Evolutionary conservation across 2,797 vertebrate species (phyloP).

Genomic region (Yasuhikotakia modesta): DNA sequence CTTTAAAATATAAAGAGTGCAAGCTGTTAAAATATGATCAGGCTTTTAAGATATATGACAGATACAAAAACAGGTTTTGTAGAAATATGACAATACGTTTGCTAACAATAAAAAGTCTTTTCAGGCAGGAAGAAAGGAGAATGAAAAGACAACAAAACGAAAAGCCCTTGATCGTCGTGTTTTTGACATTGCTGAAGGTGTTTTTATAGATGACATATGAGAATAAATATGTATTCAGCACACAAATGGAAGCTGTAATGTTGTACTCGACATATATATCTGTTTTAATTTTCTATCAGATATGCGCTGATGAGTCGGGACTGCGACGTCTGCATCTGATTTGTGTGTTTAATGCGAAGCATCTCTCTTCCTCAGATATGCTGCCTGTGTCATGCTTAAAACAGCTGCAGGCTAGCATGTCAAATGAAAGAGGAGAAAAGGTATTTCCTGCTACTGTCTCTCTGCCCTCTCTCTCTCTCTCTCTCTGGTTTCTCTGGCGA

Average conservation of each 20-base stretch:
- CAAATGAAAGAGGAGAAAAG: slow-evolving; percentile 63
- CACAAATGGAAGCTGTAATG: slow-evolving; percentile 47
- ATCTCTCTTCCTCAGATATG: slow-evolving; percentile 59
- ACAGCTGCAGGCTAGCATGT: slow-evolving; percentile 63
- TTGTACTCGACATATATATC: slow-evolving; percentile 40
- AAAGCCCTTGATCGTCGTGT: slow-evolving; percentile 34
- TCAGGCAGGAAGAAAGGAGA: slow-evolving; percentile 61
- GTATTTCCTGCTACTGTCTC: slow-evolving; percentile 58
- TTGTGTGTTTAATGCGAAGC: slow-evolving; percentile 60
- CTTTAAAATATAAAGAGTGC: slow-evolving; percentile 74
- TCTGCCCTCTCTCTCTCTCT: slow-evolving; percentile 31
- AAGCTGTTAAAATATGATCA: slow-evolving; percentile 41
- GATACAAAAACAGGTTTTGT: slow-evolving; percentile 49
- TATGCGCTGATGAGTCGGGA: slow-evolving; percentile 27
- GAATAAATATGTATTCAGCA: slow-evolving; percentile 71
- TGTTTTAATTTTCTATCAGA: slow-evolving; percentile 56
- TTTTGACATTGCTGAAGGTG: slow-evolving; percentile 32
- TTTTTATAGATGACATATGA: slow-evolving; percentile 36
- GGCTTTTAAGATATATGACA: slow-evolving; percentile 53
- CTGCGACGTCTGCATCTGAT: slow-evolving; percentile 48
- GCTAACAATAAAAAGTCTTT: slow-evolving; percentile 30
- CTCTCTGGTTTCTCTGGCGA: slow-evolving; percentile 31
- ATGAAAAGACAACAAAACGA: slow-evolving; percentile 39
- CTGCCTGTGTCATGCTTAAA: slow-evolving; percentile 54
- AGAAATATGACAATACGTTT: slow-evolving; percentile 49